Base-by-base conservation (phyloP, 2,113 vertebrate genomes). In the Oxygymnocypris stewartii region DNA sequence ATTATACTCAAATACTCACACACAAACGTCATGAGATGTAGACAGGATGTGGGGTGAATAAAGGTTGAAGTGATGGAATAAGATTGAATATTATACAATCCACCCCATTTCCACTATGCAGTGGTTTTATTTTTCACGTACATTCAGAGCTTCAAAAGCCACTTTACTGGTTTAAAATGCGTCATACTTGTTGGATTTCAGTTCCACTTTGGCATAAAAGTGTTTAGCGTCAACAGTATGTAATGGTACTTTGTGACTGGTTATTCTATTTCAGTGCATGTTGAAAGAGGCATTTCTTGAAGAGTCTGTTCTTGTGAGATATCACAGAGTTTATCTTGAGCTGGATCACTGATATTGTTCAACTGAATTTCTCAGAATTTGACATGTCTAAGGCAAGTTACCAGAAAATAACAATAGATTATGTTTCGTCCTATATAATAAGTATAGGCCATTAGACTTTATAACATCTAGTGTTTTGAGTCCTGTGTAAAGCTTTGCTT, bases 301-400 rank as follows among this genome's bases (percentile, higher is more conserved):
- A 74, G 6, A 51, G 81, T n/a, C 54, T 80, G 79, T 74, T 71
- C 7, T 73, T 40, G 44, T 74, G 3, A 84, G 82, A 57, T 84
- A 74, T 16, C 65, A 42, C 20, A 47, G 40, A 49, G 40, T 67
- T 4, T 10, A 51, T 51, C 16, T 82, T 31, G 47, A 51, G 13
- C 6, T 51, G 47, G 47, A 78, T 78, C 14, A 18, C 16, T 31
- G 75, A 78, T 51, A 78, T 1, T 78, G 25, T 78, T 78, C 16
- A 25, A 16, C 79, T 47, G n/a, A 81, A 42, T 20, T 65, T 81
- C 14, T 63, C 11, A 44, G 37, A 65, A 28, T 40, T 23, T 67
- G 37, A 31, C 35, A 79, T 61, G 25, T 51, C 12, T 40, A 25
- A 13, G 57, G 11, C 35, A 25, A 44, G 23, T 63, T 9, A 18